Evolutionary conservation across 2,113 vertebrate genomes (phyloP), one percentile per base, ranked within the genome.

Genomic region (Heteronetta atricapilla): DNA sequence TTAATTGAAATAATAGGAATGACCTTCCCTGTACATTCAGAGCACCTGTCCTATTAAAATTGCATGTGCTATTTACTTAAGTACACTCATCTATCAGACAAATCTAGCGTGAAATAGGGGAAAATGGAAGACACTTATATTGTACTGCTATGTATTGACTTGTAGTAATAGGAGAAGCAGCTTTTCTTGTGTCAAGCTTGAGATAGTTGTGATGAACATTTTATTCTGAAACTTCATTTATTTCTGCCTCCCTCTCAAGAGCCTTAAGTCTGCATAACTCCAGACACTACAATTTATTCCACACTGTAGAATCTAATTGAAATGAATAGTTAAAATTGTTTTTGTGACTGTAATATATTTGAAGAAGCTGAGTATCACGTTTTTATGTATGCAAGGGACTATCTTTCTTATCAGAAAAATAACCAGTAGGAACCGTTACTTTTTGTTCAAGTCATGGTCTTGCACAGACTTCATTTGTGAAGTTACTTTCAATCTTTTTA

Each of bases 1-100:
- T 98, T 98, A 98, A 98, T 98, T 98, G 97, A 97, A 98, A 98
- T 98, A 98, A 98, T 97, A 98, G 96, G 90, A 94, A 92, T 98
- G 97, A 97, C 97, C 97, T 98, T 98, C 97, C 94, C 23, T 94
- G 96, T 97, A 93, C 95, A 95, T 96, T 94, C 93, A 91, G 91
- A 97, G 97, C 97, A 97, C 97, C 98, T 98, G 98, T 97, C 97
- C 97, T 97, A 96, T 98, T 98, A 98, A 97, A 97, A 94, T 94
- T 88, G 84, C 91, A 97, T 96, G 95, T 95, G 95, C 97, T 96
- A 91, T 97, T 97, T 97, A 93, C 97, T 97, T 97, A 97, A 98
- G 98, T 96, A 97, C 97, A 96, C 98, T 98, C 95, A 93, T 96
- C 97, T 97, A 93, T 96, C 97, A 95, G 97, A 97, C 97, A 97